Conservation (phyloP, 1,140 invertebrate genomes). For the Danaus plexippus region DNA sequence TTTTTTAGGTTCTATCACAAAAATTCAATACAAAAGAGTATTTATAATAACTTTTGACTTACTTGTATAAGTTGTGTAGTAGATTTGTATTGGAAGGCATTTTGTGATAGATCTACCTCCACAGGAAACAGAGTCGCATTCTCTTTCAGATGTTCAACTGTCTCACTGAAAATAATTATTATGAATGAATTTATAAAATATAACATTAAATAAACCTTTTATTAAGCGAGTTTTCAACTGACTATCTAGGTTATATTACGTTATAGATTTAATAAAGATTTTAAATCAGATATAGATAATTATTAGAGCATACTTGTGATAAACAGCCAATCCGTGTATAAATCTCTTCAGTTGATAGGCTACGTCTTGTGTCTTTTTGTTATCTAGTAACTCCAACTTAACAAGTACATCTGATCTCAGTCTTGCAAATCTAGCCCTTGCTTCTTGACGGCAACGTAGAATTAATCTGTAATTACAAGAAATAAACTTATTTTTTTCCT, state of each 20-base stretch:
- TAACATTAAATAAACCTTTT: background rate
- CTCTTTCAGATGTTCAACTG: conserved; percentile 78
- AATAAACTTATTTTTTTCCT: background rate
- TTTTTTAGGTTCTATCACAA: background rate
- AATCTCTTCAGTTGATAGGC: conserved; percentile 55
- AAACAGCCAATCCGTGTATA: conserved; percentile 77
- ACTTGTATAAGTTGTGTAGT: conserved; percentile 72
- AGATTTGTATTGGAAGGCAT: conserved; percentile 91
- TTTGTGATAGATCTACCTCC: conserved; percentile 94
- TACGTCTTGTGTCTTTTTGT: conserved; percentile 90
- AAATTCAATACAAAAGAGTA: background rate
- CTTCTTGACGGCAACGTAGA: conserved; percentile 95
- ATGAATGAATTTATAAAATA: conserved; percentile 5
- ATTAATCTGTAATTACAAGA: conserved; percentile 83
- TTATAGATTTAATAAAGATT: conserved; percentile 1
- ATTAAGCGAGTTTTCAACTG: background rate
- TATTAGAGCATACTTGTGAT: conserved; percentile 72
- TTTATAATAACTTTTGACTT: conserved; percentile 6
- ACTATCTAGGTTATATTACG: background rate
- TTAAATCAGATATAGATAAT: background rate
- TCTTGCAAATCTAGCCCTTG: conserved; percentile 90
- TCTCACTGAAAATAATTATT: conserved; percentile 41
- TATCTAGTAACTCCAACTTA: conserved; percentile 96
- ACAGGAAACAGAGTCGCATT: conserved; percentile 91
- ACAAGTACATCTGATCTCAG: conserved; percentile 95